These are phyloP conservation scores for Asobara japonica DNA, from an alignment of 1,140 invertebrate genomes.

Conservation along the genomic window DNA sequence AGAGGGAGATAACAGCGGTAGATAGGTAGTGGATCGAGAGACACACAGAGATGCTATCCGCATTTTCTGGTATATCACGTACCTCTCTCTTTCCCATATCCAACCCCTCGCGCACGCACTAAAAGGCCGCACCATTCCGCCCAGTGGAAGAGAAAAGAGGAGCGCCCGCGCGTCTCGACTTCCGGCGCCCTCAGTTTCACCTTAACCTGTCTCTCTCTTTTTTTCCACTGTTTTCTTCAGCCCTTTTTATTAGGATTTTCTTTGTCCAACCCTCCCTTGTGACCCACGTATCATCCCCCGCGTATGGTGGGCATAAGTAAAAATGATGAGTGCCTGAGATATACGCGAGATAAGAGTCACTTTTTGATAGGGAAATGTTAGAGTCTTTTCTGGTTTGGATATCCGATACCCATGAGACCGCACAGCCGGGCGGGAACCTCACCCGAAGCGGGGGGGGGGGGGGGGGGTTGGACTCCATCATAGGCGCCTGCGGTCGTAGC, in stretches of 20 bases:
- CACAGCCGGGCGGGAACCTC: no score
- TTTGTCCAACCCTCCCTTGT: slow-evolving; percentile 34
- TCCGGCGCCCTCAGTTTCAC: slow-evolving; percentile 27
- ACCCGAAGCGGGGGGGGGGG: no score
- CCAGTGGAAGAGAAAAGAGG: slow-evolving; percentile 12
- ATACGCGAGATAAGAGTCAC: no score
- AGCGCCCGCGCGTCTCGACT: slow-evolving; percentile 30
- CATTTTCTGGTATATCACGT: slow-evolving; percentile 21
- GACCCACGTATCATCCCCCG: slow-evolving; percentile 28
- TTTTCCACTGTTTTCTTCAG: slow-evolving; percentile 19
- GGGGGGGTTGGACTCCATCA: no score
- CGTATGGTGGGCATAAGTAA: no score
- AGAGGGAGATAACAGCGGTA: background rate
- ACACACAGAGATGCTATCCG: slow-evolving; percentile 20
- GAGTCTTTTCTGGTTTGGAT: no score
- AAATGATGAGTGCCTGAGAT: no score
- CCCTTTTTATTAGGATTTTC: slow-evolving; percentile 13
- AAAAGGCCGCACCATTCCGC: background rate
- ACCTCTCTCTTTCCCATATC: slow-evolving; percentile 15
- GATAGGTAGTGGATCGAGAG: background rate
- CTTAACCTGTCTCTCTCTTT: slow-evolving; percentile 37
- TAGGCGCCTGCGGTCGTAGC: no score
- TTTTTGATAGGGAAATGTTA: no score
- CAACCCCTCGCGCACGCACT: slow-evolving; percentile 12
- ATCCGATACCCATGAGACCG: no score